These are phyloP conservation scores for Tokudaia tokunoshimensis DNA, from an alignment of 2,797 vertebrate genomes.

Conservation along the genomic window DNA sequence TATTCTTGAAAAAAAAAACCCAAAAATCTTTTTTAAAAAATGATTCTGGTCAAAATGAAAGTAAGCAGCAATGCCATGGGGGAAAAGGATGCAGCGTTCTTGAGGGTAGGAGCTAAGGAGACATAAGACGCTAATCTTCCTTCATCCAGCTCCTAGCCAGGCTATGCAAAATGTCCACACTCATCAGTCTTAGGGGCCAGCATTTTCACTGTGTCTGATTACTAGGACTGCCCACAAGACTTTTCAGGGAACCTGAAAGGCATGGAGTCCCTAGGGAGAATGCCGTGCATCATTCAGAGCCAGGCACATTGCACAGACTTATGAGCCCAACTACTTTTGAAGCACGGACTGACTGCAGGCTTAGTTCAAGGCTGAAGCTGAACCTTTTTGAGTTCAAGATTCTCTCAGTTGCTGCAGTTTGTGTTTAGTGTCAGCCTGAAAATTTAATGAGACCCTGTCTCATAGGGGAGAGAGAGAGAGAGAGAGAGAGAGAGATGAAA, in stretches of 20 bases:
- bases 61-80: neutral
- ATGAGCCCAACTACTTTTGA: neutral
- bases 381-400: neutral
- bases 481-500: neutral
- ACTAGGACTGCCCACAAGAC: neutral
- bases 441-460: neutral
- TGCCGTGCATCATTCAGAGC: too few relatives aligned
- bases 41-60: neutral
- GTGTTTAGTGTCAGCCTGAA: neutral
- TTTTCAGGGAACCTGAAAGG: neutral
- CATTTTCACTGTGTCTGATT: neutral
- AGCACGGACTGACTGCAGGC: neutral
- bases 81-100: neutral
- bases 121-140: neutral
- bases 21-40: neutral
- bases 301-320: neutral
- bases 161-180: rapidly evolving
- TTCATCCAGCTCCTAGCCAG: neutral
- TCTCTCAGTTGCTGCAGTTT: too few relatives aligned
- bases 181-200: neutral
- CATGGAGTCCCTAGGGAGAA: neutral
- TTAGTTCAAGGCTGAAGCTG: neutral
- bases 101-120: neutral
- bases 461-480: neutral
- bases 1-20: neutral